A percentile compares a stretch with the other conserved stretches of the same genome.
Evolutionary conservation across 2,888 invertebrate species (phyloP).

Genomic region (Tetheella fluctuosa): DNA sequence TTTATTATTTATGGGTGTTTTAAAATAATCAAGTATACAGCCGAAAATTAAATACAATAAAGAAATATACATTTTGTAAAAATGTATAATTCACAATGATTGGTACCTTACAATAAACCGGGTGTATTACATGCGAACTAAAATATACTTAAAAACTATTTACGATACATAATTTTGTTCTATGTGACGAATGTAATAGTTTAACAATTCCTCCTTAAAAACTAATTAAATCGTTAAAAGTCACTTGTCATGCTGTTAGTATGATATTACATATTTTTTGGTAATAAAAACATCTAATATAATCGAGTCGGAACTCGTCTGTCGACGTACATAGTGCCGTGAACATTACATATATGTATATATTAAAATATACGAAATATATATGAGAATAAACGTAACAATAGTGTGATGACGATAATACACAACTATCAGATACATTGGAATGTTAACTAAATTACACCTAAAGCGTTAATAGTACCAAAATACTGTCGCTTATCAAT

Average conservation of each 20-base stretch:
- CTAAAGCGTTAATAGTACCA: constrained; percentile 74
- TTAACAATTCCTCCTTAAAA: constrained; percentile 61
- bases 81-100: constrained; percentile 27
- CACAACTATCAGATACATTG: constrained; percentile 55
- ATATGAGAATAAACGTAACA: constrained; percentile 19
- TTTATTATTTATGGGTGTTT: constrained; percentile 51
- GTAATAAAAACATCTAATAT: constrained; percentile 58
- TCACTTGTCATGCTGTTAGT: constrained; percentile 78
- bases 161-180: constrained; percentile 71
- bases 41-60: constrained; percentile 46
- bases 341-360: background rate
- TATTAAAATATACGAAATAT: background rate
- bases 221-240: constrained; percentile 55
- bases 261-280: constrained; percentile 59
- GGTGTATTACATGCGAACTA: constrained; percentile 14
- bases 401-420: constrained; percentile 53
- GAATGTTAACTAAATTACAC: constrained; percentile 76
- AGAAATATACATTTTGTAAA: constrained; percentile 23
- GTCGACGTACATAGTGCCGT: constrained; percentile 34
- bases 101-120: background rate
- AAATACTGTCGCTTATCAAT: constrained; percentile 66
- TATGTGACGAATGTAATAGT: constrained; percentile 52
- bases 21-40: constrained; percentile 45
- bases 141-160: constrained; percentile 41
- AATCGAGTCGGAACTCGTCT: constrained; percentile 47